Evolutionary conservation across 1,140 invertebrate genomes (phyloP).

Genomic region (Eufriesea mexicana): DNA sequence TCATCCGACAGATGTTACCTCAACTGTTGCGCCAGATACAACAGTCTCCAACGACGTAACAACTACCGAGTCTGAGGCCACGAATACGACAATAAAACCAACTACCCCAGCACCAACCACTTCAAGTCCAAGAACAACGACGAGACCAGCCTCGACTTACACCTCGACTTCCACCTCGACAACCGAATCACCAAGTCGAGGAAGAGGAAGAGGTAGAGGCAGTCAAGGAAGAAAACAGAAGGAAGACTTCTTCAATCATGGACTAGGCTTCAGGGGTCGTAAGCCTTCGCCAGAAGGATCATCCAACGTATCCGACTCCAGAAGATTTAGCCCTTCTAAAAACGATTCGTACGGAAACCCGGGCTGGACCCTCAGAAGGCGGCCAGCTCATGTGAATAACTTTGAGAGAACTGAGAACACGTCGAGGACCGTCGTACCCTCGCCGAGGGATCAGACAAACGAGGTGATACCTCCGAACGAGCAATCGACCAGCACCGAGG

Average conservation of each 20-base stretch:
- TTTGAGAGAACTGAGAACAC: constrained; percentile 38
- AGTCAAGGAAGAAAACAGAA: constrained; percentile 55
- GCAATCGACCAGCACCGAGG: constrained; percentile 37
- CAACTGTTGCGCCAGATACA: constrained; percentile 25
- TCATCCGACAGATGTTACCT: constrained; percentile 1
- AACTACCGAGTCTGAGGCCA: neutral
- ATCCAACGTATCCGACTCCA: neutral
- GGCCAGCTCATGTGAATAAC: constrained; percentile 59
- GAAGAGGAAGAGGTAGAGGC: constrained; percentile 35
- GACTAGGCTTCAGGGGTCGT: constrained; percentile 77
- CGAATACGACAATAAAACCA: neutral
- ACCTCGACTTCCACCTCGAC: neutral
- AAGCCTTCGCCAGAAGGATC: constrained; percentile 55
- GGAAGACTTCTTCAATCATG: constrained; percentile 78
- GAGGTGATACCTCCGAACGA: constrained; percentile 61
- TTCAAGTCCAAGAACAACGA: constrained; percentile 9
- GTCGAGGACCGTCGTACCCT: constrained; percentile 18
- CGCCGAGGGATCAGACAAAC: constrained; percentile 54
- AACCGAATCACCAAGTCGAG: constrained; percentile 27
- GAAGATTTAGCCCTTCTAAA: constrained; percentile 20
- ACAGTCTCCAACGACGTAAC: neutral
- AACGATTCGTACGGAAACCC: constrained; percentile 64
- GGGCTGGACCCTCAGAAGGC: constrained; percentile 76
- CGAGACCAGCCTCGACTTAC: constrained; percentile 6
- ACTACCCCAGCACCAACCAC: neutral